Evolutionary conservation across 2,113 vertebrate species (phyloP).

Genomic region (Okapia johnstoni): DNA sequence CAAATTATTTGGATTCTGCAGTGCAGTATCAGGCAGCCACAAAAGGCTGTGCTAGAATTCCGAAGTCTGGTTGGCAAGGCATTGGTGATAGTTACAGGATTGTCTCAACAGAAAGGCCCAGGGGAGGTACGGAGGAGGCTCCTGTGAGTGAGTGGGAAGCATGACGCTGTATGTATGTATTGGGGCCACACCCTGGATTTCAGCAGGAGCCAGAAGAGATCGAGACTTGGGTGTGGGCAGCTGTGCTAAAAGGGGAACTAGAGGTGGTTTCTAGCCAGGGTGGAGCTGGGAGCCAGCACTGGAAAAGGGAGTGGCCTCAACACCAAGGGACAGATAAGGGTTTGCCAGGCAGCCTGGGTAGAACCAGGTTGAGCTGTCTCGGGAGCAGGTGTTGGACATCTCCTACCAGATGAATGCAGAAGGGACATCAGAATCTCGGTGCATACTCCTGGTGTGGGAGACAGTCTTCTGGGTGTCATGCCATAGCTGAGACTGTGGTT

Average conservation of each 20-base stretch:
- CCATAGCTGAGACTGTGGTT: neutral
- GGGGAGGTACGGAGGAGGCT: neutral
- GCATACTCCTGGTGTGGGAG: neutral
- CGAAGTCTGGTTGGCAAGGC: neutral
- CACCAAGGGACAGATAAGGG: neutral
- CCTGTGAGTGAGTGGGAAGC: neutral
- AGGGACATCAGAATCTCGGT: neutral
- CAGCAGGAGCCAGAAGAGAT: neutral
- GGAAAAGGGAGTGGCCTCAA: neutral
- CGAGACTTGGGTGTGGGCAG: neutral
- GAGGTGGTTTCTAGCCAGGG: neutral
- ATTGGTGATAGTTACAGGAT: neutral
- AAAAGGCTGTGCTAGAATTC: neutral
- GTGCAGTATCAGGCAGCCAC: neutral
- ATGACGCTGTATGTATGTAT: accelerated
- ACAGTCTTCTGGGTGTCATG: no score
- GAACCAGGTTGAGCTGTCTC: neutral
- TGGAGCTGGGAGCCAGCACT: neutral
- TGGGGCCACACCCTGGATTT: neutral
- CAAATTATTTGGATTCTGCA: neutral
- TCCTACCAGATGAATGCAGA: neutral
- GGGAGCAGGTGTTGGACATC: neutral
- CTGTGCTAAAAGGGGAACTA: neutral
- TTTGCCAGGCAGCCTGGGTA: neutral
- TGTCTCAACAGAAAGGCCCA: neutral